Conservation (phyloP, 2,797 vertebrate genomes). For the Syngnathus acus region DNA sequence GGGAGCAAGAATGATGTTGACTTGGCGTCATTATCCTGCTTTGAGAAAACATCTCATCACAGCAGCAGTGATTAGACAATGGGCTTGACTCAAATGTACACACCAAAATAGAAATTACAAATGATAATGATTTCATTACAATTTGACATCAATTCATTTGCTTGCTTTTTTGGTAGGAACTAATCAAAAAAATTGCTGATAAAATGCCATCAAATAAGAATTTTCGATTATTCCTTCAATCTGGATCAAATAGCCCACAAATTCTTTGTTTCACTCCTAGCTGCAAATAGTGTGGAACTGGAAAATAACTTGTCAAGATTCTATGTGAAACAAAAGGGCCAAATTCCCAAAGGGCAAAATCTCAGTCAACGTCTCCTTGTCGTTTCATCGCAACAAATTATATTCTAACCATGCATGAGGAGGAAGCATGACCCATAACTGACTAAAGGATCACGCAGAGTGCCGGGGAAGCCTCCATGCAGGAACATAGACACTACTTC, state of each 20-base stretch:
- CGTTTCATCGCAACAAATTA: constrained; percentile 74
- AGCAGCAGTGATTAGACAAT: neutral
- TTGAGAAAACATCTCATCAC: constrained; percentile 37
- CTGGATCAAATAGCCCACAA: neutral
- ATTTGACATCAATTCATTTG: neutral
- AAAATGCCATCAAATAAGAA: neutral
- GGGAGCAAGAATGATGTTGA: constrained; percentile 53
- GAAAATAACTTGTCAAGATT: constrained; percentile 71
- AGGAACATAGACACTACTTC: neutral
- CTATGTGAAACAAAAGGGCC: constrained; percentile 63
- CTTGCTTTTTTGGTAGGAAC: too few species aligned
- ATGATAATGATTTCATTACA: neutral
- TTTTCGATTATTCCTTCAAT: neutral
- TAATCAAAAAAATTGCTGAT: neutral
- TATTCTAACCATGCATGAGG: constrained; percentile 65
- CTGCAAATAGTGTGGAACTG: constrained; percentile 59
- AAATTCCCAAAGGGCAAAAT: constrained; percentile 67
- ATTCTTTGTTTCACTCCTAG: constrained; percentile 37
- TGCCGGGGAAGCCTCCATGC: constrained; percentile 44
- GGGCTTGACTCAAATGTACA: neutral
- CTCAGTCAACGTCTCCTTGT: constrained; percentile 81
- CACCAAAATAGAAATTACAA: neutral
- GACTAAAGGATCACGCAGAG: constrained; percentile 59
- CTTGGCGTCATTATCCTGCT: constrained; percentile 40
- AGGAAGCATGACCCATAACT: constrained; percentile 70